Conservation (phyloP, 2,888 invertebrate species). For the Steinernema scapterisci region DNA sequence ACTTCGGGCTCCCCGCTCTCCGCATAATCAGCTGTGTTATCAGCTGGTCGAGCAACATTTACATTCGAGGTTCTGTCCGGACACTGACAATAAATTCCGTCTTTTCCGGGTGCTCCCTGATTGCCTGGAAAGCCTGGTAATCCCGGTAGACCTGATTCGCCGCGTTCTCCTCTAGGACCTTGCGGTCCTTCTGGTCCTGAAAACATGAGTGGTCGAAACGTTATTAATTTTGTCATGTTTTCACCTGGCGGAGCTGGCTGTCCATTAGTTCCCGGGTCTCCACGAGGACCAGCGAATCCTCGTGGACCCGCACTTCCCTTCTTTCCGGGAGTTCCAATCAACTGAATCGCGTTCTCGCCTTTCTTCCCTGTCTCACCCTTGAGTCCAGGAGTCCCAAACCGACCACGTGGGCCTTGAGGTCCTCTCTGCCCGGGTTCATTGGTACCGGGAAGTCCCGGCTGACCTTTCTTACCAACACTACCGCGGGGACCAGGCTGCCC, state of each 20-base stretch:
- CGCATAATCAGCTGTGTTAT: constrained; percentile 21
- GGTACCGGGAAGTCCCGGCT: constrained; percentile 32
- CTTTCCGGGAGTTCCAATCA: constrained; percentile 37
- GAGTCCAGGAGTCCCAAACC: constrained; percentile 34
- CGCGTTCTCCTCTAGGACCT: constrained; percentile 36
- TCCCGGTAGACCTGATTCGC: constrained; percentile 33
- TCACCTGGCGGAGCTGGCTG: constrained; percentile 38
- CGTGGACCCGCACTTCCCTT: constrained; percentile 34
- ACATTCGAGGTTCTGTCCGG: constrained; percentile 31
- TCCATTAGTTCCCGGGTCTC: constrained; percentile 36
- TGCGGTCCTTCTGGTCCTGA: constrained; percentile 36
- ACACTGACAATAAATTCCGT: constrained; percentile 37
- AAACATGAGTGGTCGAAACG: background rate
- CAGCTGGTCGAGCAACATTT: background rate
- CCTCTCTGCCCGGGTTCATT: constrained; percentile 37
- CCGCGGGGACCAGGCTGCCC: constrained; percentile 5
- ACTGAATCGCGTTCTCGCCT: constrained; percentile 35
- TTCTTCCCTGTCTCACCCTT: constrained; percentile 30
- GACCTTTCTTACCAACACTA: constrained; percentile 34
- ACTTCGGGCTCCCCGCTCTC: background rate
- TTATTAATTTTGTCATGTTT: too few species aligned
- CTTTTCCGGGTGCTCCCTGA: constrained; percentile 34
- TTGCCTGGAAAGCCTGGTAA: constrained; percentile 27
- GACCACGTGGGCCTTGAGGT: constrained; percentile 24
- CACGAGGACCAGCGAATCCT: constrained; percentile 36